Conservation (phyloP, 1,140 invertebrate species). For the Brachionus plicatilis region DNA sequence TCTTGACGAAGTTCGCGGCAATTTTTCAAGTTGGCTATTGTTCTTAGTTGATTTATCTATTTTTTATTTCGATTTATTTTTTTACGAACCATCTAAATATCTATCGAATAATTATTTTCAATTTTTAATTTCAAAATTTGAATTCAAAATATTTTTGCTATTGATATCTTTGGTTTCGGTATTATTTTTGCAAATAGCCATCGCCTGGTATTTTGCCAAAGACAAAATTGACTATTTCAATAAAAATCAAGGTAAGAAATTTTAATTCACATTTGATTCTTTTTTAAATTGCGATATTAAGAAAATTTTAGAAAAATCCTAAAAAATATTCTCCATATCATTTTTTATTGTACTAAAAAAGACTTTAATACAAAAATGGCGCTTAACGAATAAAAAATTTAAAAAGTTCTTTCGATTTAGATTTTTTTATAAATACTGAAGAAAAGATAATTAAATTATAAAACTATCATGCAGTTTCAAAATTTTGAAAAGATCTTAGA, state of each 20-base stretch:
- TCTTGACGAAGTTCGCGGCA: background rate
- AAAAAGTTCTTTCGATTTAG: too few relatives aligned
- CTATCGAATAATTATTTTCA: background rate
- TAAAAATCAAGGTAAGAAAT: background rate
- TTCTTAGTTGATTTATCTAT: background rate
- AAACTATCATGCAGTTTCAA: too few relatives aligned
- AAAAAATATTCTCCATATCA: too few relatives aligned
- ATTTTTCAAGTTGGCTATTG: background rate
- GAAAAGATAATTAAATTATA: too few relatives aligned
- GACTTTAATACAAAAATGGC: too few relatives aligned
- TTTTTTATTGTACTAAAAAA: too few relatives aligned
- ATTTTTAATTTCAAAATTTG: background rate
- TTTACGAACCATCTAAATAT: background rate
- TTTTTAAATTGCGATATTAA: too few relatives aligned
- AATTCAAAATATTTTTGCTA: slow-evolving; percentile 11
- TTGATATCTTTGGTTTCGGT: background rate
- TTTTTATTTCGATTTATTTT: background rate
- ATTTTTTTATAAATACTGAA: too few relatives aligned
- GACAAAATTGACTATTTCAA: background rate
- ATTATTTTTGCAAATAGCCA: background rate
- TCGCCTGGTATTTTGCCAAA: background rate
- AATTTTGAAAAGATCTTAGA: too few relatives aligned
- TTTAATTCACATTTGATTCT: background rate
- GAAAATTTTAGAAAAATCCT: too few relatives aligned
- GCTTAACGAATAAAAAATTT: too few relatives aligned